Percentiles rank a stretch among this genome's conserved stretches.
Evolutionary conservation across 2,888 invertebrate genomes (phyloP).

Genomic region (Diarsia dahlii): DNA sequence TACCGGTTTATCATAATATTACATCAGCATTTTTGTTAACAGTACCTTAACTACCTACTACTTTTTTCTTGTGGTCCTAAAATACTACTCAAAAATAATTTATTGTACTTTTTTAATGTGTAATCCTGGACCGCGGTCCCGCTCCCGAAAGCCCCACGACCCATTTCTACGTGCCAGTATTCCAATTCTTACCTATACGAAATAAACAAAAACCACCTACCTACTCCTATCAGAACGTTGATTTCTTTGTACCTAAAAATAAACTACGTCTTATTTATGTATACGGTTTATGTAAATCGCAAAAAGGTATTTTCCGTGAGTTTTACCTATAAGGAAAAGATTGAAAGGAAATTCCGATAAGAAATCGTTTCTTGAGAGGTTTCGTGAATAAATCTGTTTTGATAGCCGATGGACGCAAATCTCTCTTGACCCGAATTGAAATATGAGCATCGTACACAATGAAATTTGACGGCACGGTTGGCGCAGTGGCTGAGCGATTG

Average conservation of each 20-base stretch:
- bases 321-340: constrained; percentile 21
- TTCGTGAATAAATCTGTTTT: constrained; percentile 29
- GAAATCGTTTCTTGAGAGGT: constrained; percentile 18
- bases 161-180: not conserved
- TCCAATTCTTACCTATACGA: not conserved
- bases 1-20: too few species aligned
- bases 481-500: too few species aligned
- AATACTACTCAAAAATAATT: too few species aligned
- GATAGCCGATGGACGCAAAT: constrained; percentile 14
- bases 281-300: constrained; percentile 39
- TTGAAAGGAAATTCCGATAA: constrained; percentile 7
- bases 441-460: constrained; percentile 7
- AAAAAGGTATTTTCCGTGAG: constrained; percentile 33
- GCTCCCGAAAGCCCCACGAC: too few species aligned
- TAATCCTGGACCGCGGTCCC: too few species aligned
- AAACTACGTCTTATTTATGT: constrained; percentile 29
- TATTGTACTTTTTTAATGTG: too few species aligned
- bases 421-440: constrained; percentile 12
- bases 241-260: not conserved
- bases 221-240: not conserved
- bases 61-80: too few species aligned
- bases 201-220: not conserved
- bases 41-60: too few species aligned
- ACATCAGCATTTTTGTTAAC: too few species aligned
- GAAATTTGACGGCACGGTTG: too few species aligned